Evolutionary conservation across 2,113 vertebrate genomes (phyloP).

Genomic region (Ophthalmolycus amberensis): DNA sequence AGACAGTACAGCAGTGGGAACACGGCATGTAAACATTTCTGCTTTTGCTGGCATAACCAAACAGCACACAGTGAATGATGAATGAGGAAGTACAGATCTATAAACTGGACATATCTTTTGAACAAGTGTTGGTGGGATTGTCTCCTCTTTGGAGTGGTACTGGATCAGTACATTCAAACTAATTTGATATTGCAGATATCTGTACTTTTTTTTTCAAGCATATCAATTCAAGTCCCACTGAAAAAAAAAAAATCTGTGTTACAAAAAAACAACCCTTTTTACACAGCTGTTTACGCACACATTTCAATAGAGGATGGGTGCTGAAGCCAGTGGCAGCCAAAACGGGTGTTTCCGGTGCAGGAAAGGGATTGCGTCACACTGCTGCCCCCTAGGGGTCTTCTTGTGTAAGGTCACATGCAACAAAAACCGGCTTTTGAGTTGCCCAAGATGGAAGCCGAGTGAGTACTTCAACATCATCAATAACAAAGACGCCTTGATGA

Average conservation of each 20-base stretch:
- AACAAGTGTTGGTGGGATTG: not conserved
- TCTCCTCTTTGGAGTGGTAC: not conserved
- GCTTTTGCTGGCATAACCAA: not conserved
- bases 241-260: not conserved
- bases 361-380: not conserved
- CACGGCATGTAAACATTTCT: not conserved
- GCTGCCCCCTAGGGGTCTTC: constrained; percentile 46
- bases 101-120: not conserved
- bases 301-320: constrained; percentile 10
- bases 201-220: not conserved
- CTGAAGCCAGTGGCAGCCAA: not conserved
- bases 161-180: not conserved
- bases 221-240: not conserved
- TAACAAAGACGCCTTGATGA: not conserved
- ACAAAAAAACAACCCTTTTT: not conserved
- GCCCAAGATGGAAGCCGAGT: not conserved
- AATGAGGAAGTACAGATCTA: not conserved
- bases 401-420: not conserved
- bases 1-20: not conserved
- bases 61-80: not conserved
- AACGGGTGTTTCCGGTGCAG: not conserved
- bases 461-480: not conserved
- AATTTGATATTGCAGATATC: not conserved
- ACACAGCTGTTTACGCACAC: not conserved
- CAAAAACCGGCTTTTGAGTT: not conserved